Conservation (phyloP, 2,888 invertebrate species). For the Trichacis sp. region DNA sequence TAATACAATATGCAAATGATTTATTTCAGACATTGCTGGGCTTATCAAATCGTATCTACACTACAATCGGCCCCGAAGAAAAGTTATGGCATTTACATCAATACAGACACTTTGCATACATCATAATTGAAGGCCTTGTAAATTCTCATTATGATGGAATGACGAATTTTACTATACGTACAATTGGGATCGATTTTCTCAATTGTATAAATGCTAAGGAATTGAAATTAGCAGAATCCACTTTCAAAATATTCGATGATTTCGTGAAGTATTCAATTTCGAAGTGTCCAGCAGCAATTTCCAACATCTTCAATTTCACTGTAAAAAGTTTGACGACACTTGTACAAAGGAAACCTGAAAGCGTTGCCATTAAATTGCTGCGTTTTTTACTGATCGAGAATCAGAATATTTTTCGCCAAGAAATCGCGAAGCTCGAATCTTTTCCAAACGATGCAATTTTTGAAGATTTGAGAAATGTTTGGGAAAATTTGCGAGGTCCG, state of each 20-base stretch:
- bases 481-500: constrained; percentile 53
- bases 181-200: constrained; percentile 71
- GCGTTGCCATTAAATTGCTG: background rate
- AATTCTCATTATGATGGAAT: constrained; percentile 64
- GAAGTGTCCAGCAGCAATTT: constrained; percentile 67
- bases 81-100: constrained; percentile 73
- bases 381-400: constrained; percentile 71
- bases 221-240: constrained; percentile 53
- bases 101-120: constrained; percentile 71
- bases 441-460: constrained; percentile 71
- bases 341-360: background rate
- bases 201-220: constrained; percentile 69
- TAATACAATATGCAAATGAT: too few species aligned
- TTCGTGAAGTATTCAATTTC: constrained; percentile 70
- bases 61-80: constrained; percentile 61
- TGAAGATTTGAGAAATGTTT: constrained; percentile 56
- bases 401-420: constrained; percentile 67
- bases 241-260: constrained; percentile 67
- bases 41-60: constrained; percentile 14
- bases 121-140: constrained; percentile 65
- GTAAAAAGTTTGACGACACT: constrained; percentile 71
- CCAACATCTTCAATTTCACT: constrained; percentile 71
- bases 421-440: constrained; percentile 71
- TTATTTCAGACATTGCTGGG: constrained; percentile 19
- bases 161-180: constrained; percentile 72